Base-by-base conservation (phyloP, 2,888 invertebrate species). In the Netelia melanura region DNA sequence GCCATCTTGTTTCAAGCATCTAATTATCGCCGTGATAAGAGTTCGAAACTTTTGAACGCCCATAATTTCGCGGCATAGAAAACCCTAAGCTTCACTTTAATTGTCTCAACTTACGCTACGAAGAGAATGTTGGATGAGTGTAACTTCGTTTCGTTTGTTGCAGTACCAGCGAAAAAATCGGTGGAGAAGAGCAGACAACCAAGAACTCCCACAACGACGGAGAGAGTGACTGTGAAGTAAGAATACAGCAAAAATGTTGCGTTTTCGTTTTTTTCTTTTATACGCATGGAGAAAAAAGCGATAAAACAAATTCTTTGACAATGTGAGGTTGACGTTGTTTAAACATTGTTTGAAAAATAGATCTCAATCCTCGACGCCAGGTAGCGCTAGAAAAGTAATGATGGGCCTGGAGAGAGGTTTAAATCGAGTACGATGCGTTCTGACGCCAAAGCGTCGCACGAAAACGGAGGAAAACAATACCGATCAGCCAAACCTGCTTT, bases 361-460 rank as follows among this genome's bases (percentile, higher is more conserved):
- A 70, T 81, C 89, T 48, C 91, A 91, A 71, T 83, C 87, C 6
- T 90, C 93, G 54, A 94, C 94, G 58, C 94, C 95, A 5, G 94
- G 95, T 74, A 95, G 96, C 80, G 95, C 95, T 1, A 94, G 95
- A 78, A 95, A 96, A 90, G 94, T 95, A 75, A 94, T 97, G 81
- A 95, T 96, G 91, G 96, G 96, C 56, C 94, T 97, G 80, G 97
- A 97, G 92, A 94, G 96, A 81, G 96, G 96, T 52, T 93, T 97
- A 83, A 96, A 96, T 89, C 95, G 94, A 83, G 95, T 97, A 87
- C 95, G 96, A 87, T 95, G 95, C 87, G 96, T 97, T 90, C 94
- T 97, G 56, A 97, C 97, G 1, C 97, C 97, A 0, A 95, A 95
- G 87, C 93, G 94, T 78, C 92, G 92, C 25, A 79, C 86, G 3